Base-by-base conservation (phyloP, 2,113 vertebrate species). In the Pelusios castaneus region DNA sequence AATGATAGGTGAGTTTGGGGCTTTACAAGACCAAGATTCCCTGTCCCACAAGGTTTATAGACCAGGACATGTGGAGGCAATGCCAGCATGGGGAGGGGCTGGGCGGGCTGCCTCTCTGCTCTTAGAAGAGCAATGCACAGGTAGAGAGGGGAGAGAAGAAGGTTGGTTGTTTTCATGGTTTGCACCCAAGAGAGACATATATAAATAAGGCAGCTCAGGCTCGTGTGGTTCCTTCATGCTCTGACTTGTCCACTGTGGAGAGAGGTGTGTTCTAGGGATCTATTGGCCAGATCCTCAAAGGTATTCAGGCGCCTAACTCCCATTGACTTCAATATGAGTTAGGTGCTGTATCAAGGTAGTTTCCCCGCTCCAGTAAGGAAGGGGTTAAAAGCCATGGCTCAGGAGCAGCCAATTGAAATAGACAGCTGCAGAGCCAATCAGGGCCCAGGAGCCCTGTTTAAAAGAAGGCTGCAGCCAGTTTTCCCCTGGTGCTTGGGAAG, bases 21-120 rank as follows among this genome's bases (percentile, higher is more conserved):
- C 43, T 34, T 89, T 92, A 78, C 9, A 89, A 95, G 85, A 94
- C n/a, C 85, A 13, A 91, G 8, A 49, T 54, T 90, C 73, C 52
- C 79, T 90, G 49, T 41, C 78, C 93, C 51, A 75, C 80, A 75
- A 11, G 8, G 21, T 25, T 22, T 34, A 22, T 51, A 80, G 67
- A 84, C 21, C 82, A 85, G 67, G 94, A 10, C 19, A 13, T 41
- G 34, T 7, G 45, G 56, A 54, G 31, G 81, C 84, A 82, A 85
- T 8, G 54, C 78, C 24, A 11, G 34, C 87, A 45, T 5, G 5
- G 1, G n/a, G 5, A 4, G 84, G 70, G 22, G 13, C 93, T 78
- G 29, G n/a, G 82, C 82, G 70, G 85, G 14, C 5, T 77, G 79
- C 83, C 3, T 85, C 41, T 58, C 7, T n/a, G 58, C 8, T 95